These are phyloP conservation scores for Ophioninae sp. DNA, from an alignment of 2,888 invertebrate species.

Conservation along the genomic window DNA sequence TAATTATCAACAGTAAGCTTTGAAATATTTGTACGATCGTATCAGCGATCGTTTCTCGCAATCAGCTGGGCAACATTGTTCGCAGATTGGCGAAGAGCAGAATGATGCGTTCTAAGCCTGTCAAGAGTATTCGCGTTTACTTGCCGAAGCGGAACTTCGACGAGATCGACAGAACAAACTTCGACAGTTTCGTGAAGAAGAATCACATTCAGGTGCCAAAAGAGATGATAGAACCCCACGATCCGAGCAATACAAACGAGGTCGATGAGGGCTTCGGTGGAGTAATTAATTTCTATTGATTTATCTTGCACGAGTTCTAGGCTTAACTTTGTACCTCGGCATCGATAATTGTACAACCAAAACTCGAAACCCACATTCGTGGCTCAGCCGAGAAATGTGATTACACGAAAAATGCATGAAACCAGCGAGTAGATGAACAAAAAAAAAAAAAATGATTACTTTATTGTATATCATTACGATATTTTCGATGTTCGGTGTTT, in stretches of 20 bases:
- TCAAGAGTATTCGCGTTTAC: constrained; percentile 61
- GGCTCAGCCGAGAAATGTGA: constrained; percentile 15
- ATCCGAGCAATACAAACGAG: constrained; percentile 80
- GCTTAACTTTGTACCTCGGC: constrained; percentile 35
- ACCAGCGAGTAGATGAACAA: constrained; percentile 1
- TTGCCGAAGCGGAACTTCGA: constrained; percentile 84
- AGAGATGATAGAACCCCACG: not conserved
- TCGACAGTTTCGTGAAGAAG: constrained; percentile 83
- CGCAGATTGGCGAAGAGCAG: constrained; percentile 10
- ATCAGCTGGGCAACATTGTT: not conserved
- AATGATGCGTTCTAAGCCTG: not conserved
- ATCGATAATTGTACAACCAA: constrained; percentile 13
- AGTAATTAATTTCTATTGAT: constrained; percentile 76
- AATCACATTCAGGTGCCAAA: constrained; percentile 12
- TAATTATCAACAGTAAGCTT: no score
- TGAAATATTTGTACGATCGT: not conserved
- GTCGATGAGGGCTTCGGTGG: constrained; percentile 81
- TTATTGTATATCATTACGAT: constrained; percentile 43
- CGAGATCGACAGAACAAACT: constrained; percentile 85
- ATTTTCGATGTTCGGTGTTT: constrained; percentile 55
- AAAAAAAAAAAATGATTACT: not conserved
- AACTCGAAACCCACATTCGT: not conserved
- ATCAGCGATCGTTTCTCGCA: not conserved
- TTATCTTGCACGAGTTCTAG: constrained; percentile 49
- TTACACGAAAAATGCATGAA: constrained; percentile 10